These are phyloP conservation scores for Malurus leucopterus DNA, from an alignment of 2,797 vertebrate genomes.

Conservation along the genomic window DNA sequence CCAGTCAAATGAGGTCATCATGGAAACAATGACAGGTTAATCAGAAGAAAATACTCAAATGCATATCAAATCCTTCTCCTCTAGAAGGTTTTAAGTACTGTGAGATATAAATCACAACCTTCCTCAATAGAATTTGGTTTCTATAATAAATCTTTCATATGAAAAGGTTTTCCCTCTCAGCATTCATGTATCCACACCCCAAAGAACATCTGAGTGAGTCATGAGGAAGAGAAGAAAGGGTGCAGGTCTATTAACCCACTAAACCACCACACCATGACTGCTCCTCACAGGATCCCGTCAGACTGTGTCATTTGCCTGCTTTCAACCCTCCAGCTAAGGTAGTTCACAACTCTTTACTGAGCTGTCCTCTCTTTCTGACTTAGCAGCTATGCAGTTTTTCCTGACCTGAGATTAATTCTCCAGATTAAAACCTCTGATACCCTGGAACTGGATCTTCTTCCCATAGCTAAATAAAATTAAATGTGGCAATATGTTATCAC, in stretches of 20 bases:
- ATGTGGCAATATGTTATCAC: not conserved
- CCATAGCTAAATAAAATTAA: not conserved
- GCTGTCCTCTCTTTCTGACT: not conserved
- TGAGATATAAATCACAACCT: not conserved
- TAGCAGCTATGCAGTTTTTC: not conserved
- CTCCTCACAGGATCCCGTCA: not conserved
- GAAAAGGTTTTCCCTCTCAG: not conserved
- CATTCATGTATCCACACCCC: not conserved
- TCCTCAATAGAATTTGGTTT: not conserved
- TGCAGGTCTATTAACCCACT: not conserved
- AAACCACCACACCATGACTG: not conserved
- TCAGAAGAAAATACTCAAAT: not conserved
- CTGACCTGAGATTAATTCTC: not conserved
- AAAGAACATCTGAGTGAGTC: not conserved
- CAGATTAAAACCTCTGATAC: not conserved
- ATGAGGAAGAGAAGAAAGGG: not conserved
- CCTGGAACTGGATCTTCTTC: not conserved
- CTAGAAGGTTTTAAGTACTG: not conserved
- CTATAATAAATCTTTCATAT: not conserved
- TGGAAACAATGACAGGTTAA: not conserved
- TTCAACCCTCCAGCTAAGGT: not conserved
- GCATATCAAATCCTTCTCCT: not conserved
- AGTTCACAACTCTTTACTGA: not conserved
- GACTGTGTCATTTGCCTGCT: not conserved
- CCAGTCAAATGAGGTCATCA: not conserved